These are phyloP conservation scores for Neelides sp. DNA, from an alignment of 1,140 invertebrate species.

Conservation along the genomic window DNA sequence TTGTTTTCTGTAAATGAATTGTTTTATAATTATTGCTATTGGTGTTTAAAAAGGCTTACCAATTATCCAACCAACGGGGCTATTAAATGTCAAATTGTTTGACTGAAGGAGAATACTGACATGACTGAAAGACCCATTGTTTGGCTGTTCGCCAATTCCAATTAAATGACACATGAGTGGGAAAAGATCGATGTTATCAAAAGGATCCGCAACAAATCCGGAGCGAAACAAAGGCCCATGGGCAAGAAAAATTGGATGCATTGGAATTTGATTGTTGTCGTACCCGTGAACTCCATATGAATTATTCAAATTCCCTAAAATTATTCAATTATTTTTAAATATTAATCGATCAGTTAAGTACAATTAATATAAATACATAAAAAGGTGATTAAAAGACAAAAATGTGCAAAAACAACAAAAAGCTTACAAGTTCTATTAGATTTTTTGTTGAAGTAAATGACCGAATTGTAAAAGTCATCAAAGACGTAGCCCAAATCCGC, in stretches of 20 bases:
- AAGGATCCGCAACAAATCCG: conserved; percentile 37
- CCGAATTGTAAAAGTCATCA: conserved; percentile 39
- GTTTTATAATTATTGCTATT: not conserved
- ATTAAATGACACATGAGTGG: conserved; percentile 52
- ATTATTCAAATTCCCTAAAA: too few species aligned
- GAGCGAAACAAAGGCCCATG: conserved; percentile 49
- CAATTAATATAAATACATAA: not conserved
- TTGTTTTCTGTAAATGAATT: not conserved
- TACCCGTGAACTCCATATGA: conserved; percentile 57
- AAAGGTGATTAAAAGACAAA: not conserved
- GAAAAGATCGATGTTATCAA: conserved; percentile 52
- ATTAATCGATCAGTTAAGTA: not conserved
- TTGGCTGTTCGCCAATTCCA: conserved; percentile 38
- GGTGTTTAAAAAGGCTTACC: conserved; percentile 10
- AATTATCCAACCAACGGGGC: conserved; percentile 24
- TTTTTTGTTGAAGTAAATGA: conserved; percentile 38
- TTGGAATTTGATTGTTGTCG: conserved; percentile 43
- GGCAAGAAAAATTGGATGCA: conserved; percentile 58
- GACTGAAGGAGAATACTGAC: not conserved
- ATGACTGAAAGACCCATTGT: conserved; percentile 39
- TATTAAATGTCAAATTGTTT: conserved; percentile 12
- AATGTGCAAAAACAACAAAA: not conserved
- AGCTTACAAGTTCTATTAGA: conserved; percentile 40
- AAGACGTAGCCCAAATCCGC: conserved; percentile 47
- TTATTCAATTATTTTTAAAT: not conserved